Evolutionary conservation across 1,140 invertebrate species (phyloP), one percentile per base, ranked within the genome.

Genomic region (Luehdorfia chinensis): DNA sequence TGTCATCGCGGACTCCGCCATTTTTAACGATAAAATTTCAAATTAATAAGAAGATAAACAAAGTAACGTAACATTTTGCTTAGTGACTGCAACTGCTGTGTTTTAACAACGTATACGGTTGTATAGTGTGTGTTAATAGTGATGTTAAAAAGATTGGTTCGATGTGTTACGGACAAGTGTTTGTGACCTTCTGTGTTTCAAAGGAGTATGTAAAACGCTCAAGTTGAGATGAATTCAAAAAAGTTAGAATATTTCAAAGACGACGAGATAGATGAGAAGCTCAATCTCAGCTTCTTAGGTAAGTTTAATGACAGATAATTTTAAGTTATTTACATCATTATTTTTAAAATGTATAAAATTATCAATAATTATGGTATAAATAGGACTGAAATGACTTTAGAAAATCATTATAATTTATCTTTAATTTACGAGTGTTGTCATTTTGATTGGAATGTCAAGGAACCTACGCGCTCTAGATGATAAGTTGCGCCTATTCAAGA

Each of bases 281-380:
- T 78, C 31, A 86, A 79, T 61, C 75, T 86, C 66, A 86, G 83
- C 61, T 84, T 83, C 72, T 70, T 83, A 86, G 80, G 83, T 86
- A 62, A 77, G 70, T 64, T 66, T 58, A 37, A 12, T n/a, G 9
- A 39, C 21, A 14, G 14, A 23, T 23, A 21, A 25, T 14, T 18
- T 23, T 12, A n/a, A 27, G 23, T 7, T 27, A 27, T 27, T 27
- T 27, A 8, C 6, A n/a, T n/a, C 19, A 21, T 21, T 7, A 21
- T 21, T 21, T 4, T 4, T 21, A 7, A 21, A 21, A 4, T 7
- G 7, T 21, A 4, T 4, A 7, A 3, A 4, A 21, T 21, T 21
- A 21, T 4, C 19, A 3, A 21, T 4, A 21, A 21, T 4, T 7
- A 3, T 3, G 3, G 7, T 21, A 3, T 21, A 21, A 21, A 21